These are phyloP conservation scores for Catostomus latipinnis DNA, from an alignment of 2,797 vertebrate species.

Conservation along the genomic window DNA sequence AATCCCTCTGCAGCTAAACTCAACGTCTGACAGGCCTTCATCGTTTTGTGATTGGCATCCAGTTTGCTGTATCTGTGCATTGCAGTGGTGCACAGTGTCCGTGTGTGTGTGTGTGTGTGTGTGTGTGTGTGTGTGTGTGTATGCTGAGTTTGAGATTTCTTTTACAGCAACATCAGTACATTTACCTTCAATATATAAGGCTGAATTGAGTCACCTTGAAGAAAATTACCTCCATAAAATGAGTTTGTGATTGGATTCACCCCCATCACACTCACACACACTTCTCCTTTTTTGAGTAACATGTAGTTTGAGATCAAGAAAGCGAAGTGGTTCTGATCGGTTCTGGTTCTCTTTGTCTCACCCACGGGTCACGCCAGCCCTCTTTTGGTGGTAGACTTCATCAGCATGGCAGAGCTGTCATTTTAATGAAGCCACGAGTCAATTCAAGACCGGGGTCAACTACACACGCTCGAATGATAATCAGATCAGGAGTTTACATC, in stretches of 20 bases:
- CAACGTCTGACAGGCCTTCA: slow-evolving; percentile 33
- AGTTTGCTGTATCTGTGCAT: slow-evolving; percentile 20
- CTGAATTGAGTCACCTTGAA: slow-evolving; percentile 50
- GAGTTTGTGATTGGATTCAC: slow-evolving; percentile 50
- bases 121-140: slow-evolving; percentile 10
- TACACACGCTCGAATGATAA: slow-evolving; percentile 22
- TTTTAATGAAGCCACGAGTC: slow-evolving; percentile 26
- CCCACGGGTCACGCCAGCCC: slow-evolving; percentile 29
- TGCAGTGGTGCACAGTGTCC: not conserved
- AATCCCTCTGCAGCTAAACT: slow-evolving; percentile 38
- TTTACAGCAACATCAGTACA: slow-evolving; percentile 42
- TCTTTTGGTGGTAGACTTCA: slow-evolving; percentile 22
- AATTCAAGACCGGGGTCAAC: slow-evolving; percentile 13
- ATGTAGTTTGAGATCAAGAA: slow-evolving; percentile 18
- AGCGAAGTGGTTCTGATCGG: not conserved
- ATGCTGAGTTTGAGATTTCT: slow-evolving; percentile 24
- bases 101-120: not conserved
- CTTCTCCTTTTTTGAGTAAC: slow-evolving; percentile 19
- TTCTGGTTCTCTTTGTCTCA: slow-evolving; percentile 12
- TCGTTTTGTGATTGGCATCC: slow-evolving; percentile 36
- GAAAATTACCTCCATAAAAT: slow-evolving; percentile 50
- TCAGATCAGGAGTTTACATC: slow-evolving; percentile 8
- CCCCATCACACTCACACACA: slow-evolving; percentile 36
- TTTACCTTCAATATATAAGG: slow-evolving; percentile 49
- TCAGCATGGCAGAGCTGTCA: slow-evolving; percentile 34